Percentiles rank a stretch among this genome's conserved stretches.
phyloP scores from a whole-genome alignment of 2,113 vertebrate species.

The Seriola rivoliana region DNA sequence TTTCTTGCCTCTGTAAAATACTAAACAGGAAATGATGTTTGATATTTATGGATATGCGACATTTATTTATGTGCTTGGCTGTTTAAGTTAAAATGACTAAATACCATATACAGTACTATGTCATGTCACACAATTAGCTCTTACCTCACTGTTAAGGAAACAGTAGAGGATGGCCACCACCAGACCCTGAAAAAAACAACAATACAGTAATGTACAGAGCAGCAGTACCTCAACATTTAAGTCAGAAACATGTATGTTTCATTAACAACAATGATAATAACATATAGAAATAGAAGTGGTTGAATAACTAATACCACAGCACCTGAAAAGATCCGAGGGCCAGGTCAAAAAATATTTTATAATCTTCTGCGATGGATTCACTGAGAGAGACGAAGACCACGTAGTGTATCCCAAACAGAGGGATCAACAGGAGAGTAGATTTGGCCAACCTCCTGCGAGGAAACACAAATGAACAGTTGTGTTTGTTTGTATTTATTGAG shows the following conservation, averaged over 20 bases:
- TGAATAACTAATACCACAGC: neutral
- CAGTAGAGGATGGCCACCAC: conserved; percentile 92
- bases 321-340: conserved; percentile 95
- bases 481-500: too few relatives aligned
- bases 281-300: neutral
- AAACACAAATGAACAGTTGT: neutral
- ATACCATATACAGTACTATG: neutral
- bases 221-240: neutral
- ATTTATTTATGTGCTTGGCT: neutral
- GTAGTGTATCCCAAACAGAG: conserved; percentile 93
- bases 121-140: conserved; percentile 11
- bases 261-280: neutral
- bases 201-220: neutral
- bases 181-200: conserved; percentile 84
- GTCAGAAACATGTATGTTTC: neutral
- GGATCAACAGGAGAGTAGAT: conserved; percentile 93
- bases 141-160: conserved; percentile 92
- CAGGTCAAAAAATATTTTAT: conserved; percentile 92
- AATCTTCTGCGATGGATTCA: conserved; percentile 83
- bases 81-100: too few relatives aligned
- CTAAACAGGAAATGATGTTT: neutral
- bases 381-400: conserved; percentile 87
- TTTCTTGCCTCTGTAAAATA: neutral
- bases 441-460: conserved; percentile 90
- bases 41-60: neutral